Evolutionary conservation across 1,140 invertebrate genomes (phyloP).

Genomic region (Oncopodura yosiiana): DNA sequence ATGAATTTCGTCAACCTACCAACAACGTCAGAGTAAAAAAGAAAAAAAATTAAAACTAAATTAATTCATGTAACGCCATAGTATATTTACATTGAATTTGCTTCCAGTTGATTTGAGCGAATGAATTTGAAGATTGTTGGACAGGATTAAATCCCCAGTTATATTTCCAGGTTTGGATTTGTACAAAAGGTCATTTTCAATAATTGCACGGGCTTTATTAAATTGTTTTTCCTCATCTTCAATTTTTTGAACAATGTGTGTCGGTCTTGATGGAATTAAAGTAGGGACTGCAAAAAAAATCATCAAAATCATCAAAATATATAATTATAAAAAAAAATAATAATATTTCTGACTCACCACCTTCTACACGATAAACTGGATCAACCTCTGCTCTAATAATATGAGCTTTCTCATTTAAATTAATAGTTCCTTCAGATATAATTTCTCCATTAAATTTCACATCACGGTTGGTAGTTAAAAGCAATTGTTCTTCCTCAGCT

Average conservation of each 20-base stretch:
- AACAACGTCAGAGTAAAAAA: not conserved
- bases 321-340: no score
- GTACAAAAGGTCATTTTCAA: not conserved
- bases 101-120: not conserved
- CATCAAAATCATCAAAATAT: no score
- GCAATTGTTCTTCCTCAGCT: not conserved
- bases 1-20: not conserved
- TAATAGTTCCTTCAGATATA: not conserved
- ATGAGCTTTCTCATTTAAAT: not conserved
- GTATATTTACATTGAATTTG: not conserved
- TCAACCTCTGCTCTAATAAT: not conserved
- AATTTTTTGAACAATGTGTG: not conserved
- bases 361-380: not conserved
- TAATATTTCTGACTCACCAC: no score
- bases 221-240: not conserved
- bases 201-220: not conserved
- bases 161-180: constrained; percentile 11
- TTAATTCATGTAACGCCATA: not conserved
- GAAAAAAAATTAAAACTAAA: not conserved
- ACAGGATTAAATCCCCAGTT: constrained; percentile 2
- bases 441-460: not conserved
- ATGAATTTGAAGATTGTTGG: not conserved
- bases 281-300: no score
- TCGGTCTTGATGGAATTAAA: not conserved
- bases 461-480: constrained; percentile 4